Evolutionary conservation across 1,140 invertebrate genomes (phyloP).

Genomic region (Amphibalanus amphitrite): DNA sequence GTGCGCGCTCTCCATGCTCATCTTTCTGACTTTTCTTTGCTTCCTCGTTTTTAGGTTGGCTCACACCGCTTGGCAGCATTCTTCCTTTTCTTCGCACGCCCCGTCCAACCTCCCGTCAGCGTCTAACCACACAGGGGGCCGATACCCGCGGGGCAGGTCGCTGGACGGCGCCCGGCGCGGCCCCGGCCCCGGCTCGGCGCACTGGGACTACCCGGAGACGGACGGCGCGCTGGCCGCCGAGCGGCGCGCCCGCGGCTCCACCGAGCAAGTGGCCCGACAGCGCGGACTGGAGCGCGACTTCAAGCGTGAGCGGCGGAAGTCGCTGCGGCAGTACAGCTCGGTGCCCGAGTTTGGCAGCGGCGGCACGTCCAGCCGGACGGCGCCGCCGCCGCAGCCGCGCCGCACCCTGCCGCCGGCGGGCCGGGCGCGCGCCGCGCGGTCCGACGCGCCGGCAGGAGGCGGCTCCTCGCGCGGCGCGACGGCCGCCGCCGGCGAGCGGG

Average conservation of each 20-base stretch:
- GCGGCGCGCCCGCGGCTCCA: neutral
- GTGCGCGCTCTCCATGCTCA: neutral
- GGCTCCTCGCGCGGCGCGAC: too few species aligned
- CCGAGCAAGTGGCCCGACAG: neutral
- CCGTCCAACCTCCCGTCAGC: neutral
- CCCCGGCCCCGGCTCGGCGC: too few species aligned
- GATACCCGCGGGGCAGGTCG: neutral
- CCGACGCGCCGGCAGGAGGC: too few species aligned
- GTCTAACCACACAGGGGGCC: neutral
- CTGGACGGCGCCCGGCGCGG: neutral
- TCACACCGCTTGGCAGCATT: conserved; percentile 5
- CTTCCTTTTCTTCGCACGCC: conserved; percentile 1
- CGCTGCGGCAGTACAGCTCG: neutral
- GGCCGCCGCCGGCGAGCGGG: too few species aligned
- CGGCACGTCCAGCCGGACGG: too few species aligned
- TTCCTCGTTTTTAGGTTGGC: conserved; percentile 1
- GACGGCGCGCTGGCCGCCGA: neutral
- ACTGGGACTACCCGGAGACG: too few species aligned
- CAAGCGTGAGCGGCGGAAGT: neutral
- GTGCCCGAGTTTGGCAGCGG: neutral
- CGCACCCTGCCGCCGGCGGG: neutral
- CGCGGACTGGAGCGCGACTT: neutral
- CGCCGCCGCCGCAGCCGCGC: neutral
- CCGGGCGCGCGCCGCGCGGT: too few species aligned
- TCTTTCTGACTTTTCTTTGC: neutral